phyloP scores from a whole-genome alignment of 2,888 invertebrate genomes.

The Harpalus rubripes region DNA sequence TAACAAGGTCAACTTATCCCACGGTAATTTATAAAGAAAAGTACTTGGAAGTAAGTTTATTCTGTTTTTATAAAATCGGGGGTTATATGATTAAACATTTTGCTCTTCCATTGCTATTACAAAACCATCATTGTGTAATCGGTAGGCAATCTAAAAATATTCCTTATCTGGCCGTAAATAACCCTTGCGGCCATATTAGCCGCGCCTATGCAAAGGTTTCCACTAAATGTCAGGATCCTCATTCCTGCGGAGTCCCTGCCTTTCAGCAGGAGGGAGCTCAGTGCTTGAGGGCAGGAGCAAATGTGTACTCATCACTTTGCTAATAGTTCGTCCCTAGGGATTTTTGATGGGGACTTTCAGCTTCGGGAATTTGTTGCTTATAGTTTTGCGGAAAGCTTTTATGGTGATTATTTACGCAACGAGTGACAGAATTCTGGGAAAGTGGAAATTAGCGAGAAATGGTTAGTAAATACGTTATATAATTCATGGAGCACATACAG shows the following conservation, averaged over 20 bases:
- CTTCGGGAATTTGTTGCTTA: slow-evolving; percentile 11
- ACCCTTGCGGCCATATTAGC: neutral
- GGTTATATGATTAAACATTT: too few relatives aligned
- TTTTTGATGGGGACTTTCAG: slow-evolving; percentile 21
- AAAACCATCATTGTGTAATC: neutral
- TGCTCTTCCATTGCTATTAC: neutral
- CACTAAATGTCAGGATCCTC: neutral
- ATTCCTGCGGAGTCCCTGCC: neutral
- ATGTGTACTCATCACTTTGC: slow-evolving; percentile 46
- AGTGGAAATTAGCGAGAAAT: neutral
- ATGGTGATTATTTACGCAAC: neutral
- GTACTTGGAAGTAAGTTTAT: too few relatives aligned
- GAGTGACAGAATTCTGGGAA: neutral
- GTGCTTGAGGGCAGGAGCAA: slow-evolving; percentile 8
- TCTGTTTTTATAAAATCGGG: too few relatives aligned
- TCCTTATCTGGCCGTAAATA: neutral
- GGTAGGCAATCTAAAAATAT: neutral
- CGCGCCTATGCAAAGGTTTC: neutral
- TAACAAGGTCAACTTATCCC: too few relatives aligned
- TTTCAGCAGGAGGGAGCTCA: neutral
- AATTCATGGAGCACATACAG: too few relatives aligned
- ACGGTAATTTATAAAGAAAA: too few relatives aligned
- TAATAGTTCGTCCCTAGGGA: slow-evolving; percentile 32
- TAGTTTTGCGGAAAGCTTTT: slow-evolving; percentile 8
- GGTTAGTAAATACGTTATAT: too few relatives aligned